phyloP scores from a whole-genome alignment of 1,140 invertebrate genomes.

The Bombyx mandarina region DNA sequence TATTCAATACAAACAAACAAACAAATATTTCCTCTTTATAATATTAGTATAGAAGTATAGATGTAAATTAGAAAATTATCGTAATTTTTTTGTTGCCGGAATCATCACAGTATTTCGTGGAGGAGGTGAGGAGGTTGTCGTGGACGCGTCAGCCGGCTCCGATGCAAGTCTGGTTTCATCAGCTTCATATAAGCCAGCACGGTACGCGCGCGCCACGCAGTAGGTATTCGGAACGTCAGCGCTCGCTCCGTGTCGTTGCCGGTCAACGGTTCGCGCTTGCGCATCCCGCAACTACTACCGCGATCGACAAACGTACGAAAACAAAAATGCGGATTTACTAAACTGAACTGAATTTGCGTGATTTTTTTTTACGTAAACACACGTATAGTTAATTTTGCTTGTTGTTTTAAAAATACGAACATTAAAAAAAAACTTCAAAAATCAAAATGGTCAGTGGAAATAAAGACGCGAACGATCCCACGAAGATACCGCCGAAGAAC shows the following conservation, averaged over 20 bases:
- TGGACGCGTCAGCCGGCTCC: neutral
- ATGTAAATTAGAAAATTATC: too few relatives aligned
- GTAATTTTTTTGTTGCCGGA: too few relatives aligned
- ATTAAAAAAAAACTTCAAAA: constrained; percentile 8
- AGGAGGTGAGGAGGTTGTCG: neutral
- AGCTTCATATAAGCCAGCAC: constrained; percentile 43
- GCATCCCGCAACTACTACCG: constrained; percentile 16
- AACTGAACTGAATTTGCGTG: constrained; percentile 23
- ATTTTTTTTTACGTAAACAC: constrained; percentile 9
- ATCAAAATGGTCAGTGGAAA: constrained; percentile 65
- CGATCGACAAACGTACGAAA: constrained; percentile 16
- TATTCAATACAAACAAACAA: too few relatives aligned
- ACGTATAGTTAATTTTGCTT: constrained; percentile 12
- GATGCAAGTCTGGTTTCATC: neutral
- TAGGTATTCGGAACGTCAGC: constrained; percentile 35
- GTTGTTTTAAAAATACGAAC: constrained; percentile 3
- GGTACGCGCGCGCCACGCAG: constrained; percentile 42
- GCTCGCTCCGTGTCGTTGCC: constrained; percentile 41
- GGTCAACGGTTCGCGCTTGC: constrained; percentile 41
- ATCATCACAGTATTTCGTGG: too few relatives aligned
- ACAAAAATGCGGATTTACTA: constrained; percentile 36
- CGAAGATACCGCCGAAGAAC: constrained; percentile 57
- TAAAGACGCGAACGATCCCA: constrained; percentile 46
- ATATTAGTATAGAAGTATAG: too few relatives aligned
- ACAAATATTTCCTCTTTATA: too few relatives aligned